These are phyloP conservation scores for Panagrolaimus sp. DNA, from an alignment of 1,140 invertebrate genomes.

Conservation along the genomic window DNA sequence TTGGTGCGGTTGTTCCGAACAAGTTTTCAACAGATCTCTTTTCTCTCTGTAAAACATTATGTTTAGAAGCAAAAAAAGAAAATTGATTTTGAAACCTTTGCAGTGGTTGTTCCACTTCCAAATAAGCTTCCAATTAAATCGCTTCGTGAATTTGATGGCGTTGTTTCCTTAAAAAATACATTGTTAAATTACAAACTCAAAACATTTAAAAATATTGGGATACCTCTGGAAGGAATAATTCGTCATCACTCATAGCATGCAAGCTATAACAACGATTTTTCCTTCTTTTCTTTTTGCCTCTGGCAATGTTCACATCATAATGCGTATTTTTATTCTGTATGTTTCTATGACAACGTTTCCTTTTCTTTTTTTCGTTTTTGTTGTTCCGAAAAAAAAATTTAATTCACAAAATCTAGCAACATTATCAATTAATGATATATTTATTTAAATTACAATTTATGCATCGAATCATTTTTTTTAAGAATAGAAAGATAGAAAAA, in stretches of 20 bases:
- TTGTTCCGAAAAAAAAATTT: no score
- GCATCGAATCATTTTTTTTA: no score
- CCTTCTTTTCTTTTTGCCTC: no score
- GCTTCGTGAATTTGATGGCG: not conserved
- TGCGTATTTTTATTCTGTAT: no score
- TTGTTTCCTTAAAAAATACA: not conserved
- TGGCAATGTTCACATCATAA: no score
- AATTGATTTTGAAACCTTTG: conserved; percentile 8
- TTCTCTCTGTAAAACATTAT: conserved; percentile 5
- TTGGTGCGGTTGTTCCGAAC: conserved; percentile 1
- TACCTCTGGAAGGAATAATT: conserved; percentile 15
- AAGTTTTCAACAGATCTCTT: conserved; percentile 9
- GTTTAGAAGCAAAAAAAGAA: not conserved
- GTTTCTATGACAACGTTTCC: no score
- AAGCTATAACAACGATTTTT: no score
- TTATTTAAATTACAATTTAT: no score
- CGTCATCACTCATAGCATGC: not conserved
- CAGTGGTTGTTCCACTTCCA: not conserved
- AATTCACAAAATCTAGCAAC: no score
- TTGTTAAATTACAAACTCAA: not conserved
- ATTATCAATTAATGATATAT: no score
- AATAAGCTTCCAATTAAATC: conserved; percentile 13
- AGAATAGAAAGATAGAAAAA: no score
- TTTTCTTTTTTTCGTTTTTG: no score
- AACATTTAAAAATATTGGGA: not conserved